Percentiles rank a stretch among this genome's conserved stretches.
Conservation (phyloP, 2,113 vertebrate genomes). For the Semnornis frantzii region DNA sequence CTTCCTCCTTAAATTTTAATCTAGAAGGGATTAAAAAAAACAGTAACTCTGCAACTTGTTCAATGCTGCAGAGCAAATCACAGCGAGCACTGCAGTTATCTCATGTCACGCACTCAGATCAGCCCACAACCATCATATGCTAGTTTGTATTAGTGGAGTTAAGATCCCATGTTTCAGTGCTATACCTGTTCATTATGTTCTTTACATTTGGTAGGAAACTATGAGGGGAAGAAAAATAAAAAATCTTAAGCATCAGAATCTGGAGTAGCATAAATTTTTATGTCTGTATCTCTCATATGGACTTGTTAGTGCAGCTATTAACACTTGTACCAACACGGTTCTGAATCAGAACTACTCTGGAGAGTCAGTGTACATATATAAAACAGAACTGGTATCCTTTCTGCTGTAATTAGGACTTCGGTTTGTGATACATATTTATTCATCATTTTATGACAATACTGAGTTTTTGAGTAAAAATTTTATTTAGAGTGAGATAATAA, state of each 20-base stretch:
- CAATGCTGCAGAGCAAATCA: background rate
- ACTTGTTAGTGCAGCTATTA: background rate
- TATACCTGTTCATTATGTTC: rapidly evolving
- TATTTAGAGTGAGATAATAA: background rate
- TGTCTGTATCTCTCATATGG: background rate
- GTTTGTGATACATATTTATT: background rate
- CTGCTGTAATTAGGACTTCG: background rate
- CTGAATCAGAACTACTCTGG: background rate
- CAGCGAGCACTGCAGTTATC: background rate
- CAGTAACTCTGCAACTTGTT: background rate
- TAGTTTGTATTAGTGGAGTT: background rate
- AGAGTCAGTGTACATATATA: background rate
- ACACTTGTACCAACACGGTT: background rate
- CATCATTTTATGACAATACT: background rate
- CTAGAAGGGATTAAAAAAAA: background rate
- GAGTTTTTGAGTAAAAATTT: background rate
- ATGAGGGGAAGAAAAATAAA: rapidly evolving
- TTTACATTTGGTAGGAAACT: background rate
- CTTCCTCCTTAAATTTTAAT: background rate
- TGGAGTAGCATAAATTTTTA: background rate
- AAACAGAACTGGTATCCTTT: background rate
- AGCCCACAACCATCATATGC: rapidly evolving
- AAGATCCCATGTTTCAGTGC: background rate
- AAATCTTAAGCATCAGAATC: background rate
- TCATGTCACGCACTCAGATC: background rate